Conservation (phyloP, 30 jellyfish, hydroid and myxozoan genomes). For the Aurelia aurita complex sp. Pacific region DNA sequence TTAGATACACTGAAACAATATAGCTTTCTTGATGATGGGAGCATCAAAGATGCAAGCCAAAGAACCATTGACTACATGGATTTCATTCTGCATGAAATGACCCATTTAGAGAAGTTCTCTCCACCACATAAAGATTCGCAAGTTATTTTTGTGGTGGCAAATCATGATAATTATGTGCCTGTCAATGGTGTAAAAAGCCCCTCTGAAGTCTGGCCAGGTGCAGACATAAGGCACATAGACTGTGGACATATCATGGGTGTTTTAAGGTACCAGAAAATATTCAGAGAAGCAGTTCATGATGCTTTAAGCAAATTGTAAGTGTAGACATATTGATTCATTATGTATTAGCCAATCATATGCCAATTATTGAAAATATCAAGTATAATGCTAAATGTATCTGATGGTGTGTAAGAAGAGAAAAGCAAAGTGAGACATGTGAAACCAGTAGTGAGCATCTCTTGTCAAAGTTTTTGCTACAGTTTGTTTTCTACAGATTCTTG, state of each 20-base stretch:
- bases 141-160: conserved; percentile 74
- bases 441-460: no score
- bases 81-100: conserved; percentile 69
- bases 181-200: conserved; percentile 68
- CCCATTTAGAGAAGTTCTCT: conserved; percentile 76
- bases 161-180: conserved; percentile 86
- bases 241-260: conserved; percentile 91
- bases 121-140: conserved; percentile 74
- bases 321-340: no score
- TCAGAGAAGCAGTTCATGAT: conserved; percentile 86
- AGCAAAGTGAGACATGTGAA: no score
- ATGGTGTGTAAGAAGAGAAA: no score
- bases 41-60: conserved; percentile 24
- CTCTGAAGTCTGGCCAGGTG: conserved; percentile 65
- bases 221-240: conserved; percentile 81
- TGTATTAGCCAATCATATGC: no score
- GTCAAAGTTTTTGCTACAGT: no score
- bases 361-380: no score
- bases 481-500: no score
- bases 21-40: conserved; percentile 19
- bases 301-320: conserved; percentile 51
- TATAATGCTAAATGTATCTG: no score
- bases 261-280: conserved; percentile 69
- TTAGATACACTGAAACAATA: conserved; percentile 68
- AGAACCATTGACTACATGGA: conserved; percentile 83